A percentile compares a stretch with the other conserved stretches of the same genome.
Evolutionary conservation across 2,888 invertebrate genomes (phyloP).

Genomic region (Dynastes hyllus): DNA sequence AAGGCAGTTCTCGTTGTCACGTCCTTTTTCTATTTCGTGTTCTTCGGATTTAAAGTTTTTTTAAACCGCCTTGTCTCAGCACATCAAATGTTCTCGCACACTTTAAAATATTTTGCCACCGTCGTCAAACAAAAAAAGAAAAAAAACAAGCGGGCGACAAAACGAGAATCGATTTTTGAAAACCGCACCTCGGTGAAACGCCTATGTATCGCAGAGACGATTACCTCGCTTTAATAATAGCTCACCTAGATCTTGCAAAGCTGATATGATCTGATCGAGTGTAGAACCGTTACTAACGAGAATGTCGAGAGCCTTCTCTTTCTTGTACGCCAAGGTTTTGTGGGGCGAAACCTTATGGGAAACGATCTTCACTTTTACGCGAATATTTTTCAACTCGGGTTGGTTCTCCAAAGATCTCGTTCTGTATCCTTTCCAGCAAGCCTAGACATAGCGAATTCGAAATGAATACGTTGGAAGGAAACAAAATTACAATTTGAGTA

Average conservation of each 20-base stretch:
- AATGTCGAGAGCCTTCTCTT: constrained; percentile 54
- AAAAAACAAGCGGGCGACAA: too few relatives aligned
- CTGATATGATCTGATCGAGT: constrained; percentile 67
- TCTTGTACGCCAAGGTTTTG: constrained; percentile 67
- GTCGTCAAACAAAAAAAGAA: too few relatives aligned
- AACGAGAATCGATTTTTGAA: too few relatives aligned
- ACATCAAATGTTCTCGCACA: too few relatives aligned
- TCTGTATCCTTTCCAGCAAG: constrained; percentile 70
- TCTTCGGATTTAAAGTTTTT: too few relatives aligned
- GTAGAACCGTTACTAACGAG: constrained; percentile 60
- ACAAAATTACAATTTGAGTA: constrained; percentile 59
- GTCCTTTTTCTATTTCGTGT: too few relatives aligned
- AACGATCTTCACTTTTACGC: constrained; percentile 63
- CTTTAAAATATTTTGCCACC: too few relatives aligned
- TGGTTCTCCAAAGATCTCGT: constrained; percentile 61
- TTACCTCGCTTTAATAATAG: not conserved
- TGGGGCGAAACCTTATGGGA: constrained; percentile 62
- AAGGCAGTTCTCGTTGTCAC: too few relatives aligned
- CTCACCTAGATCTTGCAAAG: constrained; percentile 70
- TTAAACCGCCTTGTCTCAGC: too few relatives aligned
- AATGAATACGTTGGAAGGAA: constrained; percentile 40
- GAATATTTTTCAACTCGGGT: constrained; percentile 61
- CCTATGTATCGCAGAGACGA: too few relatives aligned
- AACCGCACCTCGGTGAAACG: too few relatives aligned
- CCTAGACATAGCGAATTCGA: constrained; percentile 57